Conservation (phyloP, 1,140 invertebrate genomes). For the Caenorhabditis remanei region DNA sequence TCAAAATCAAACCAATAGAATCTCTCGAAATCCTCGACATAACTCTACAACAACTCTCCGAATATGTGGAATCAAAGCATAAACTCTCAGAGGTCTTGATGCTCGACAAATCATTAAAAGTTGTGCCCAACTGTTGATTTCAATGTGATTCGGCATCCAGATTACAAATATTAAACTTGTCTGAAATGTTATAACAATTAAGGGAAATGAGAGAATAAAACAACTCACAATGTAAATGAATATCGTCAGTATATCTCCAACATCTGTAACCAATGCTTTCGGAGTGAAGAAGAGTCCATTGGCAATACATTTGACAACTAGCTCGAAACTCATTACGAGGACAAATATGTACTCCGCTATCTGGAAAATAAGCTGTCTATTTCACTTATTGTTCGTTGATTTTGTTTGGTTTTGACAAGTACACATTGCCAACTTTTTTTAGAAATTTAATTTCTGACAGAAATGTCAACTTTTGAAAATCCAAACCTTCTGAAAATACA, state of each 20-base stretch:
- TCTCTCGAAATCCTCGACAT: slow-evolving; percentile 98
- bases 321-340: slow-evolving; percentile 95
- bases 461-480: background rate
- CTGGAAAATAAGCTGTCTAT: slow-evolving; percentile 81
- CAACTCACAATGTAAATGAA: slow-evolving; percentile 93
- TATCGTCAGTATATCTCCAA: slow-evolving; percentile 93
- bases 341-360: slow-evolving; percentile 98
- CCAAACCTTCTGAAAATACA: too few relatives aligned
- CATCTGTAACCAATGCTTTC: slow-evolving; percentile 90
- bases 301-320: slow-evolving; percentile 93
- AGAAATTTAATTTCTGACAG: slow-evolving; percentile 78
- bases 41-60: slow-evolving; percentile 98
- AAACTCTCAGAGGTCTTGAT: slow-evolving; percentile 93
- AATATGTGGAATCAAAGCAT: slow-evolving; percentile 95
- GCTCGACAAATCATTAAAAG: slow-evolving; percentile 95
- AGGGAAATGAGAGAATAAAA: background rate
- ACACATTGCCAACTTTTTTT: too few relatives aligned
- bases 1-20: slow-evolving; percentile 85
- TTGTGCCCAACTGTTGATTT: slow-evolving; percentile 91
- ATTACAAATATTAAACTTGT: slow-evolving; percentile 92
- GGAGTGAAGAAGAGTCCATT: slow-evolving; percentile 99
- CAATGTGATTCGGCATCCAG: slow-evolving; percentile 94
- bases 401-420: too few relatives aligned
- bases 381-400: background rate
- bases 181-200: slow-evolving; percentile 79